Conservation (phyloP, 2,113 vertebrate genomes). For the Boleophthalmus pectinirostris region DNA sequence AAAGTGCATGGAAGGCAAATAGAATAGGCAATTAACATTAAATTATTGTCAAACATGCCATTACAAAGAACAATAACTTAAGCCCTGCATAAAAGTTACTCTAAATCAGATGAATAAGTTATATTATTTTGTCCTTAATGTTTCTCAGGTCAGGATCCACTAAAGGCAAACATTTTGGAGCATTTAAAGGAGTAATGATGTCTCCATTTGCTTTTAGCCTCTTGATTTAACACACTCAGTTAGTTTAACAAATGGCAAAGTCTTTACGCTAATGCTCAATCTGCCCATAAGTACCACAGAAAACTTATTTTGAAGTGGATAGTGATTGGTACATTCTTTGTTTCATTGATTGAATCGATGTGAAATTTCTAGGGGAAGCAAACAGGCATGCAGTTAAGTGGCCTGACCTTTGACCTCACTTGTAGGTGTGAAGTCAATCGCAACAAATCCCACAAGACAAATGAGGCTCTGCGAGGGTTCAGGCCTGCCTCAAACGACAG, state of each 20-base stretch:
- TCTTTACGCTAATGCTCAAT: constrained; percentile 4
- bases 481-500: constrained; percentile 29
- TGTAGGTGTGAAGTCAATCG: constrained; percentile 4
- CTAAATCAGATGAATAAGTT: too few relatives aligned
- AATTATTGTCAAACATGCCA: neutral
- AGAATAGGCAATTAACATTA: neutral
- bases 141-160: neutral
- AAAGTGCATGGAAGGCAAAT: neutral
- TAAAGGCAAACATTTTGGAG: neutral
- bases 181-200: neutral
- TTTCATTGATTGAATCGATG: neutral
- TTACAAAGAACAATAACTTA: neutral
- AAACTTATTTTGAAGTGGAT: neutral
- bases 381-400: neutral
- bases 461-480: constrained; percentile 24
- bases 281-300: constrained; percentile 14
- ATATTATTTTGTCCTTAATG: neutral
- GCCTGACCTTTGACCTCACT: constrained; percentile 1
- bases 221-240: neutral
- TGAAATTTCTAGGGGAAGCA: neutral
- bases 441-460: neutral
- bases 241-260: neutral
- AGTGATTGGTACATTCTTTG: neutral
- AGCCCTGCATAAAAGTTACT: too few relatives aligned
- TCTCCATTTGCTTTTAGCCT: neutral